These are phyloP conservation scores for Hedya salicella DNA, from an alignment of 2,888 invertebrate genomes.

Conservation along the genomic window DNA sequence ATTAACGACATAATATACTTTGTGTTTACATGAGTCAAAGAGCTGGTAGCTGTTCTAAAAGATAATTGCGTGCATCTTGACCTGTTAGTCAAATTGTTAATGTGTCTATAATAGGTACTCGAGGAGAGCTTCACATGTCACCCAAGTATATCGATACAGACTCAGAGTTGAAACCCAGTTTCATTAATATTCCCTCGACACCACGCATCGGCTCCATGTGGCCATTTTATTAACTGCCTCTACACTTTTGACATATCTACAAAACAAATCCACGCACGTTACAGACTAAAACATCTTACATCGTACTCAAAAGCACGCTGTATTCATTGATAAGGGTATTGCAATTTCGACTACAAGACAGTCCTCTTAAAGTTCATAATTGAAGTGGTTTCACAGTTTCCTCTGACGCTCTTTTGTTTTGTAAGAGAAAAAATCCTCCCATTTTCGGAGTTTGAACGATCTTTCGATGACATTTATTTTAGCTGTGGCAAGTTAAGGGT, in stretches of 20 bases:
- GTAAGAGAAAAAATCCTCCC: slow-evolving; percentile 36
- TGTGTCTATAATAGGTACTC: no score
- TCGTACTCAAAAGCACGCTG: not conserved
- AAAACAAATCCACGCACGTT: slow-evolving; percentile 6
- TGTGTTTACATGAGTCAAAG: no score
- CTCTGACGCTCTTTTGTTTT: not conserved
- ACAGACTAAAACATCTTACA: slow-evolving; percentile 29
- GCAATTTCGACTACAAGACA: not conserved
- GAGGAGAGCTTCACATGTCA: no score
- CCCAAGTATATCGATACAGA: slow-evolving; percentile 22
- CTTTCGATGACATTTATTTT: not conserved
- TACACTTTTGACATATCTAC: slow-evolving; percentile 38
- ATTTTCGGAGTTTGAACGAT: not conserved
- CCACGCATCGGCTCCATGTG: slow-evolving; percentile 47
- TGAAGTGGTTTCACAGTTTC: not conserved
- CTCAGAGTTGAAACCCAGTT: slow-evolving; percentile 17
- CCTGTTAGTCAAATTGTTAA: no score
- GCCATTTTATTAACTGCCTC: slow-evolving; percentile 50
- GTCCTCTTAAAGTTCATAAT: not conserved
- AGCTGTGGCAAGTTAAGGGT: slow-evolving; percentile 12
- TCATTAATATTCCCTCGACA: slow-evolving; percentile 54
- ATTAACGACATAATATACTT: no score
- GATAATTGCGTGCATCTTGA: no score
- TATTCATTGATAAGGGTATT: not conserved
- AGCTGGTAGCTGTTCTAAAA: no score